These are phyloP conservation scores for Psilopogon haemacephalus DNA, from an alignment of 2,113 vertebrate species.

Conservation along the genomic window DNA sequence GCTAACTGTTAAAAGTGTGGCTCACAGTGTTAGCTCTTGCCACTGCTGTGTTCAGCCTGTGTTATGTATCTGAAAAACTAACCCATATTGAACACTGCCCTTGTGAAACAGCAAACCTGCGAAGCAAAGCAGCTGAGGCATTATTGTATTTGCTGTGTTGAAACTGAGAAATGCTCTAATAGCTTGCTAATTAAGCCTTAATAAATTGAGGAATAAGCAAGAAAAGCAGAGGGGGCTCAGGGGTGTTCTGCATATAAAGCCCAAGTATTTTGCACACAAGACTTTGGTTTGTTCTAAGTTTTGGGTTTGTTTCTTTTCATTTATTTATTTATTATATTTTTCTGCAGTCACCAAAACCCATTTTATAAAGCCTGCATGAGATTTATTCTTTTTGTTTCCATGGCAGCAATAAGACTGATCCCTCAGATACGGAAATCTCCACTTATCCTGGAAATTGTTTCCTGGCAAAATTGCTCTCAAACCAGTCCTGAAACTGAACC, in stretches of 20 bases:
- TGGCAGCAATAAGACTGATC: constrained; percentile 38
- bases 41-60: not conserved
- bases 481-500: not conserved
- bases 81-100: not conserved
- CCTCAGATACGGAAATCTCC: constrained; percentile 47
- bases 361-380: constrained; percentile 37
- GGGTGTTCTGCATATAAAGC: not conserved
- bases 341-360: constrained; percentile 24
- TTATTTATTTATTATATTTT: not conserved
- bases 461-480: not conserved
- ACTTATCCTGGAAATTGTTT: constrained; percentile 29
- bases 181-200: not conserved
- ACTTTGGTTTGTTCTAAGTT: constrained; percentile 28
- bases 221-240: not conserved
- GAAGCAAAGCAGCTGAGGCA: not conserved
- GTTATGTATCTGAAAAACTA: not conserved
- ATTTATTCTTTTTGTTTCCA: constrained; percentile 57
- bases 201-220: not conserved
- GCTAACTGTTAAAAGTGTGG: not conserved
- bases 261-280: not conserved
- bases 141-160: not conserved
- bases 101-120: not conserved
- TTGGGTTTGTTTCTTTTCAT: no score
- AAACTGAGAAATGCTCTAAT: not conserved
- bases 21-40: not conserved